Conservation (phyloP, 2,113 vertebrate genomes). For the Hyperopisus bebe region DNA sequence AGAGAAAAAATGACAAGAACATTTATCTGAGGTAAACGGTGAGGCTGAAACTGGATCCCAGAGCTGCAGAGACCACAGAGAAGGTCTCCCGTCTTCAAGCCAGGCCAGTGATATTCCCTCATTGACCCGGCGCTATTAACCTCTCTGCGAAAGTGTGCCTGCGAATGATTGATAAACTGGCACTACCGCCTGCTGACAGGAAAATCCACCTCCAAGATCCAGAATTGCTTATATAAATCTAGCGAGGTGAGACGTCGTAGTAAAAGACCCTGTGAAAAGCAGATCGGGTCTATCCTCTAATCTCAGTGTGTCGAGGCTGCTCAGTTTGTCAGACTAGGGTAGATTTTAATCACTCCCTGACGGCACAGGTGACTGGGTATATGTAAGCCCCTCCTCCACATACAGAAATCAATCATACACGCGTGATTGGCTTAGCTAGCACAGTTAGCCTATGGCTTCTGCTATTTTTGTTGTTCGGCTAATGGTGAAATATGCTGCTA, state of each 20-base stretch:
- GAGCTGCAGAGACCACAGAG: neutral
- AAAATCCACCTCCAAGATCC: neutral
- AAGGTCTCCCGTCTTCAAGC: neutral
- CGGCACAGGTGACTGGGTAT: neutral
- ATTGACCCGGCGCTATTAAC: neutral
- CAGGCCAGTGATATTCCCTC: neutral
- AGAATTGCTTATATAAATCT: constrained; percentile 4
- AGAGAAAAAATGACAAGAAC: neutral
- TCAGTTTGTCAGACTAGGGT: neutral
- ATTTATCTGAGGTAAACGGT: neutral
- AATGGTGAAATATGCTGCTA: constrained; percentile 13
- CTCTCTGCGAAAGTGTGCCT: neutral
- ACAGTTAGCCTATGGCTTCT: neutral
- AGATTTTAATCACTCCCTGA: constrained; percentile 9
- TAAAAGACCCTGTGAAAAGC: neutral
- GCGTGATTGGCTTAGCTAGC: neutral
- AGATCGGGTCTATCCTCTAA: neutral
- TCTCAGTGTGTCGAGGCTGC: neutral
- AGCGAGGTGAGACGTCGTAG: neutral
- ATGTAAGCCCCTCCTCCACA: neutral
- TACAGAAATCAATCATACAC: neutral
- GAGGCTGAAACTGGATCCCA: neutral
- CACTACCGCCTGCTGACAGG: neutral
- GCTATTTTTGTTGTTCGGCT: neutral
- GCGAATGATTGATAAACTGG: neutral